phyloP scores from a whole-genome alignment of 2,888 invertebrate genomes.

The Ennomos fuscantarius region DNA sequence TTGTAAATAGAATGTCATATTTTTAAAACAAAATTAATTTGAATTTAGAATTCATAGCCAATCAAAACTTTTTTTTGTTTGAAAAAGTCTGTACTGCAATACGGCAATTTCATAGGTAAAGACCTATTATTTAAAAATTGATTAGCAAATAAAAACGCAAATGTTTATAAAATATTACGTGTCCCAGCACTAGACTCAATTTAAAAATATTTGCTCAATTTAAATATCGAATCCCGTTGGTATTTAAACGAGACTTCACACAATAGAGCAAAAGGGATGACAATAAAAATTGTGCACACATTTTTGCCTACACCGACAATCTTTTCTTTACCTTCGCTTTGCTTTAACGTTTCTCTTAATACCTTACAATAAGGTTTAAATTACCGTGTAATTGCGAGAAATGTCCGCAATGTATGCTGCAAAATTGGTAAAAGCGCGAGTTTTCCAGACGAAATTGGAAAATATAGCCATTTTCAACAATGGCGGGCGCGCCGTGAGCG shows the following conservation, averaged over 20 bases:
- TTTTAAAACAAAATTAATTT: too few relatives aligned
- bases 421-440: constrained; percentile 61
- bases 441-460: constrained; percentile 80
- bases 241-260: constrained; percentile 51
- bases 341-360: constrained; percentile 22
- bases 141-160: too few relatives aligned
- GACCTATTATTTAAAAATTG: too few relatives aligned
- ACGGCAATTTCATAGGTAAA: too few relatives aligned
- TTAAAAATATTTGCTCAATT: constrained; percentile 34
- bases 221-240: constrained; percentile 37
- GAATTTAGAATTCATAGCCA: too few relatives aligned
- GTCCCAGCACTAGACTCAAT: constrained; percentile 19
- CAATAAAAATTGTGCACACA: constrained; percentile 58
- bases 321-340: constrained; percentile 19
- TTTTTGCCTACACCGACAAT: constrained; percentile 50
- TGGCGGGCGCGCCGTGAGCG: constrained; percentile 64
- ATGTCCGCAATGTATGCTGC: constrained; percentile 53
- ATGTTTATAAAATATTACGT: neutral
- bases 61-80: too few relatives aligned
- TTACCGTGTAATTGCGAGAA: constrained; percentile 1
- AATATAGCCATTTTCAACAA: constrained; percentile 78
- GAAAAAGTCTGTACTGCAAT: too few relatives aligned
- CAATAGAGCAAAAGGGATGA: constrained; percentile 57
- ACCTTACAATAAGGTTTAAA: constrained; percentile 30
- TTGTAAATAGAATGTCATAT: too few relatives aligned